These are phyloP conservation scores for Geodia barretti DNA, from an alignment of 37 sponge, comb jelly and placozoan species.

Conservation along the genomic window DNA sequence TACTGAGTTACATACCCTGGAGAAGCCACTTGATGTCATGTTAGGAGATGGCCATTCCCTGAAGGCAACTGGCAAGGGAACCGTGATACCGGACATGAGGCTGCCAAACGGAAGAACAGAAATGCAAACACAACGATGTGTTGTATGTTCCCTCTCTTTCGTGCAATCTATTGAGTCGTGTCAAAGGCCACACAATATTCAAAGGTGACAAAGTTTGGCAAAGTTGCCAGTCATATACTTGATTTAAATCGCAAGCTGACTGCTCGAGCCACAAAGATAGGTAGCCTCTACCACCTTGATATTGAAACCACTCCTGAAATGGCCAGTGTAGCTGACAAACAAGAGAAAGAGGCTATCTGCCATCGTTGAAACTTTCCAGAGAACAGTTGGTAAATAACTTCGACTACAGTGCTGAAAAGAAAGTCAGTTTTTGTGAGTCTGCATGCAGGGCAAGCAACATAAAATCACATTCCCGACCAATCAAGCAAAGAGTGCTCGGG, in stretches of 20 bases:
- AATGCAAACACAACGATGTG: constrained; percentile 36
- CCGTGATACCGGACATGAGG: background rate
- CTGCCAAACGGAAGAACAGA: constrained; percentile 20
- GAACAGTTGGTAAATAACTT: too few relatives aligned
- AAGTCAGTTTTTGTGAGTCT: too few relatives aligned
- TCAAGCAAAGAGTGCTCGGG: too few relatives aligned
- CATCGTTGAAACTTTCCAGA: too few relatives aligned
- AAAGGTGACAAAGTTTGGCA: constrained; percentile 27
- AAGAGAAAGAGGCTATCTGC: too few relatives aligned
- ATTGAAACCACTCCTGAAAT: too few relatives aligned
- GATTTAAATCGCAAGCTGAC: constrained; percentile 12
- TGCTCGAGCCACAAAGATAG: constrained; percentile 29
- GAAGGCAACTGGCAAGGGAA: too few relatives aligned
- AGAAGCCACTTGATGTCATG: constrained; percentile 17
- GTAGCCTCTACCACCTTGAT: too few relatives aligned
- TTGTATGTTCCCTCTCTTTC: constrained; percentile 31
- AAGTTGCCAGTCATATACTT: constrained; percentile 27
- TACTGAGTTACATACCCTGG: constrained; percentile 3
- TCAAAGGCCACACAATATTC: constrained; percentile 41
- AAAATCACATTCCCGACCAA: too few relatives aligned
- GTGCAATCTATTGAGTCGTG: constrained; percentile 49
- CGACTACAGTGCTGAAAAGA: too few relatives aligned
- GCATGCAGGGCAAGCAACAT: too few relatives aligned
- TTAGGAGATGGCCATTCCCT: constrained; percentile 26
- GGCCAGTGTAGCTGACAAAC: too few relatives aligned